Percentiles rank a stretch among this genome's conserved stretches.
phyloP scores from a whole-genome alignment of 2,797 vertebrate genomes.

The Gila robusta region DNA sequence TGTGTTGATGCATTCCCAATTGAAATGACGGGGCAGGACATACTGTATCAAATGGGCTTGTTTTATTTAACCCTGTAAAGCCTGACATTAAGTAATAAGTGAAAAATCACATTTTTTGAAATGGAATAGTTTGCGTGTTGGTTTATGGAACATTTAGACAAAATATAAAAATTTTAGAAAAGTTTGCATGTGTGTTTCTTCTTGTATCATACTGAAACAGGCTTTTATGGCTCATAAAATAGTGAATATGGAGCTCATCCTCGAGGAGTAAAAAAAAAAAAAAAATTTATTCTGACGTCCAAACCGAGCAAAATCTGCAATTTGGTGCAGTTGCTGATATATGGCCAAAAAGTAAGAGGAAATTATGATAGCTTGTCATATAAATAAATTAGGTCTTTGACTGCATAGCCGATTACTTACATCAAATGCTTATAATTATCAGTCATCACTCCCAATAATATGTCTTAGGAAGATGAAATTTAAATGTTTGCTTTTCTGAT shows the following conservation, averaged over 20 bases:
- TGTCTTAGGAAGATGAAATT: neutral
- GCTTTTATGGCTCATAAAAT: neutral
- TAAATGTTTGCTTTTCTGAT: neutral
- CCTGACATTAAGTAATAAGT: neutral
- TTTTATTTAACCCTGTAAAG: neutral
- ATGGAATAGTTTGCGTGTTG: neutral
- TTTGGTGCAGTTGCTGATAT: neutral
- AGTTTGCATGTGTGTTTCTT: neutral
- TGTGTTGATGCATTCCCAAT: slow-evolving; percentile 1
- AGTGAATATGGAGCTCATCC: too few species aligned
- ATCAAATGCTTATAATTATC: neutral
- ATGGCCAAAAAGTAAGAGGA: neutral
- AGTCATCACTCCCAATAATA: neutral
- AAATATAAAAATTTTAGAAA: neutral
- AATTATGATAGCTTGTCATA: neutral
- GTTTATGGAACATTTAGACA: neutral
- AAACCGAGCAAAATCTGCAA: neutral
- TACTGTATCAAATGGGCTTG: neutral
- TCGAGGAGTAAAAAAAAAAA: neutral
- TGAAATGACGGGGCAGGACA: neutral
- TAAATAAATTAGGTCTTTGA: neutral
- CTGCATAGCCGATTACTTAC: neutral
- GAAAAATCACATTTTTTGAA: neutral
- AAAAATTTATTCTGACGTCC: neutral
- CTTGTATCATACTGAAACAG: neutral